Evolutionary conservation across 1,140 invertebrate genomes (phyloP).

Genomic region (Gryllus bimaculatus): DNA sequence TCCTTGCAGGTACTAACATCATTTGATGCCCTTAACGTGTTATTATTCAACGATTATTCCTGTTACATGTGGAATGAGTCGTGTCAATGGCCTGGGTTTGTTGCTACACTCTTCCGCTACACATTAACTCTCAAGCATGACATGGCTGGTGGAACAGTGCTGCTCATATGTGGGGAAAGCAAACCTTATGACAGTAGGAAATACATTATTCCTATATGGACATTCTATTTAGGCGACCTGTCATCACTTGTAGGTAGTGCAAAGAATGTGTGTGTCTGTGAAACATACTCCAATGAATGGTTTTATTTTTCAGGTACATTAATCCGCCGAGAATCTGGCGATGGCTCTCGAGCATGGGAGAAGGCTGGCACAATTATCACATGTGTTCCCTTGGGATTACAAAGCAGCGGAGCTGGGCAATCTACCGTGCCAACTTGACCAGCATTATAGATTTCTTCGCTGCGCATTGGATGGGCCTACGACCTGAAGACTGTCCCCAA

Average conservation of each 20-base stretch:
- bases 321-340: conserved; percentile 62
- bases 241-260: too few species aligned
- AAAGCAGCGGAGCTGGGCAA: conserved; percentile 73
- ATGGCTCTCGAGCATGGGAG: conserved; percentile 67
- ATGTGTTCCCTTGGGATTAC: conserved; percentile 93
- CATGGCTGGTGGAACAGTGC: conserved; percentile 93
- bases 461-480: conserved; percentile 76
- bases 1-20: conserved; percentile 63
- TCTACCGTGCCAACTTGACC: conserved; percentile 70
- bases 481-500: conserved; percentile 73
- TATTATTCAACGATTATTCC: conserved; percentile 71
- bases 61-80: conserved; percentile 77
- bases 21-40: conserved; percentile 70
- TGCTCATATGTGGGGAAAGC: conserved; percentile 84
- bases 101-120: conserved; percentile 72
- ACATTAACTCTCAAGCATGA: conserved; percentile 77
- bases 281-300: too few species aligned
- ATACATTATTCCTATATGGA: not conserved
- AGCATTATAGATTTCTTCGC: conserved; percentile 79
- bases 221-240: too few species aligned
- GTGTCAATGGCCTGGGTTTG: conserved; percentile 70
- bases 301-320: conserved; percentile 37
- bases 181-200: conserved; percentile 81
- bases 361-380: conserved; percentile 94
- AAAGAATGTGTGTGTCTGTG: not conserved